Evolutionary conservation across 2,113 vertebrate species (phyloP).

Genomic region (Eonycteris spelaea): DNA sequence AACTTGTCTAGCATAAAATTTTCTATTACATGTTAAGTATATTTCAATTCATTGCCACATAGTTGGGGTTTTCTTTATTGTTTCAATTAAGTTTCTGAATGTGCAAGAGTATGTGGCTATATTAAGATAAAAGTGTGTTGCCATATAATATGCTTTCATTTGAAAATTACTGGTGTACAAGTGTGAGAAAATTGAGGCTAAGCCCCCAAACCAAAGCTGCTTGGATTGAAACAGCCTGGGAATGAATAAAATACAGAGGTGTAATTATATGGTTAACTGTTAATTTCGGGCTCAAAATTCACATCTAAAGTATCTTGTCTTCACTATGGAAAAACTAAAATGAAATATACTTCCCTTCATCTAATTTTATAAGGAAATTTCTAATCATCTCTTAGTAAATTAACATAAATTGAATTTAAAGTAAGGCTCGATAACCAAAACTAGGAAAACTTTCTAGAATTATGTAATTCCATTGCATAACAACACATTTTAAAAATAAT

Average conservation of each 20-base stretch:
- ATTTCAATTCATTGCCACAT: not conserved
- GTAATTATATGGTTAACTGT: not conserved
- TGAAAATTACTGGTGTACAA: not conserved
- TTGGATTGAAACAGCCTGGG: not conserved
- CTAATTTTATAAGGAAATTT: not conserved
- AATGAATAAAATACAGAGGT: not conserved
- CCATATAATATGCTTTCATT: not conserved
- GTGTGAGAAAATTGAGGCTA: not conserved
- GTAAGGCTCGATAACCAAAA: not conserved
- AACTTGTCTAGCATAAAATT: not conserved
- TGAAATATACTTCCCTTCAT: not conserved
- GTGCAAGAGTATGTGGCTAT: not conserved
- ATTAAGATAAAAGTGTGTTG: not conserved
- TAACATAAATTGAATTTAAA: not conserved
- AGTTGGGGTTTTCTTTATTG: not conserved
- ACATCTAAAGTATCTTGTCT: not conserved
- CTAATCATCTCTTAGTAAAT: not conserved
- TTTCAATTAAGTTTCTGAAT: conserved; percentile 11
- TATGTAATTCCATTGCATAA: not conserved
- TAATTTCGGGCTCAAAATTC: not conserved
- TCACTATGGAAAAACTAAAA: not conserved
- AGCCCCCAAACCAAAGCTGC: not conserved
- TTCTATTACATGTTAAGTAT: not conserved
- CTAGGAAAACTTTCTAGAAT: not conserved
- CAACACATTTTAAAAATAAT: not conserved